phyloP scores from a whole-genome alignment of 2,113 vertebrate species.

The Lates calcarifer region DNA sequence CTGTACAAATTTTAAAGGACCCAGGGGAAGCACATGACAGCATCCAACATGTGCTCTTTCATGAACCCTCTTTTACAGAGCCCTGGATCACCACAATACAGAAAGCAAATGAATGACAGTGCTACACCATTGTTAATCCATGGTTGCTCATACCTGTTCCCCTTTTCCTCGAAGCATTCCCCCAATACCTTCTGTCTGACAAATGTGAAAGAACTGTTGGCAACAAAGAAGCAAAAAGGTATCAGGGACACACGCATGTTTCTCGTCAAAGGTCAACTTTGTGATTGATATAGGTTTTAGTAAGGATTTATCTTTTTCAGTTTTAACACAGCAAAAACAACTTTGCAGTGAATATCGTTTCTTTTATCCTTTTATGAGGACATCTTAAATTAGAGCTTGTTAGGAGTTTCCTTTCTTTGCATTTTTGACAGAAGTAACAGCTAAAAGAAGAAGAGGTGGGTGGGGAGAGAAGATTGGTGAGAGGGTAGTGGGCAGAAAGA shows the following conservation, averaged over 20 bases:
- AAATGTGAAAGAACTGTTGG: conserved; percentile 69
- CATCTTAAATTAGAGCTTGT: conserved; percentile 36
- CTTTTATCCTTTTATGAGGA: conserved; percentile 12
- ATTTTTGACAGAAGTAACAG: conserved; percentile 38
- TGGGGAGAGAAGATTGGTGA: conserved; percentile 38
- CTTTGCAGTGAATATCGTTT: conserved; percentile 31
- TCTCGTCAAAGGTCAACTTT: conserved; percentile 34
- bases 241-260: conserved; percentile 58
- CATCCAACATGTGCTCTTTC: conserved; percentile 46
- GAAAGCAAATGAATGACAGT: conserved; percentile 52
- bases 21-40: conserved; percentile 45
- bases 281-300: conserved; percentile 30
- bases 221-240: conserved; percentile 44
- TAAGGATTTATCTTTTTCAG: conserved; percentile 27
- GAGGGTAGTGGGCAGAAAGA: conserved; percentile 29
- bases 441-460: conserved; percentile 33
- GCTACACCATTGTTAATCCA: conserved; percentile 38
- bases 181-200: conserved; percentile 45
- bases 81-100: conserved; percentile 35
- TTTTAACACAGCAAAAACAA: conserved; percentile 41
- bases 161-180: conserved; percentile 53
- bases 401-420: conserved; percentile 14
- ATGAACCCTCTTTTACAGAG: conserved; percentile 44
- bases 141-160: conserved; percentile 53
- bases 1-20: conserved; percentile 52